Evolutionary conservation across 2,888 invertebrate genomes (phyloP), one percentile per base, ranked within the genome.

Genomic region (Anaspis maculata): DNA sequence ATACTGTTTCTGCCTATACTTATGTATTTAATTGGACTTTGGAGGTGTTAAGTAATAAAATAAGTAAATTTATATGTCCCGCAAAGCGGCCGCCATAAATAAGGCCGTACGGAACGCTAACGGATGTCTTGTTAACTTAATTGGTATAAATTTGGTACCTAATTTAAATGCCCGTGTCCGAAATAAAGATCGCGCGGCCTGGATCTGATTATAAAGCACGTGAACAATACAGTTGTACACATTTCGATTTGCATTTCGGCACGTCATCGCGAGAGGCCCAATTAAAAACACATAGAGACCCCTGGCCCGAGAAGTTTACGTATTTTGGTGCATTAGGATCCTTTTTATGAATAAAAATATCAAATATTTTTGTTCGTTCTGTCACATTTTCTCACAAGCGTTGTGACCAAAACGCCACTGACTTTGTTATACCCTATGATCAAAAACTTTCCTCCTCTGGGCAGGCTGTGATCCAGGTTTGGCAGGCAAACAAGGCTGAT

Each of bases 131-230:
- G 48, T 48, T 48, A 48, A 46, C 41, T 48, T 44, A 46, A 46
- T 46, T 46, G 45, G 44, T 44, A 48, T 45, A 48, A 48, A 48
- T 48, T 48, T 46, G 37, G 45, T 45, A n/a, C n/a, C n/a, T 47
- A 47, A 47, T 44, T 44, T 45, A 44, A 47, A 45, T 45, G 47
- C 44, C 39, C 37, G 45, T 38, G 39, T 38, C 31, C 33, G 30
- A 39, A 37, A 41, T 42, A 46, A 46, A 46, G 41, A 38, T 30
- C 34, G n/a, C n/a, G 36, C 4, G 12, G 15, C 19, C 23, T 22
- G 34, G 42, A 46, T 46, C 46, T 44, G 46, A 46, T 46, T 46
- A 41, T n/a, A n/a, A n/a, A 32, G 33, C 29, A 36, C 34, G 33
- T 32, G 40, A 40, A 40, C 40, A 40, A 40, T 40, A 40, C 36